Evolutionary conservation across 1,140 invertebrate species (phyloP).

Genomic region (Platyura marginata): DNA sequence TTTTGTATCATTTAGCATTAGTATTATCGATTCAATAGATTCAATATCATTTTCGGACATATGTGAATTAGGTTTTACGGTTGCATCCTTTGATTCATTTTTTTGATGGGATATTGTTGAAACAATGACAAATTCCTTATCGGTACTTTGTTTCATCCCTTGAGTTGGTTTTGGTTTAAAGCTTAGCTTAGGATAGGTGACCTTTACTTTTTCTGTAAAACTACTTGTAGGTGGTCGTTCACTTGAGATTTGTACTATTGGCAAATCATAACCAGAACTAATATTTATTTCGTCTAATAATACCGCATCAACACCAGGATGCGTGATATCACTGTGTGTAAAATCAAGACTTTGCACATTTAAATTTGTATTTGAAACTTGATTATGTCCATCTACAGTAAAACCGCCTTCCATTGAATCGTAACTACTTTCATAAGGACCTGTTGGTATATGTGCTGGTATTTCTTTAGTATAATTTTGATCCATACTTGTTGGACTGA

Average conservation of each 20-base stretch:
- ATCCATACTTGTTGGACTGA: not conserved
- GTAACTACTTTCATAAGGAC: not conserved
- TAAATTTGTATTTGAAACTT: not conserved
- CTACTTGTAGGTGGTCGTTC: not conserved
- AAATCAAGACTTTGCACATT: conserved; percentile 11
- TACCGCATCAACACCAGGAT: conserved; percentile 21
- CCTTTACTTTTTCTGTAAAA: not conserved
- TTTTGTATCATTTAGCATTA: conserved; percentile 41
- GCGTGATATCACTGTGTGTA: conserved; percentile 22
- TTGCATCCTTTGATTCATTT: conserved; percentile 7
- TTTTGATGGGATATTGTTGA: conserved; percentile 14
- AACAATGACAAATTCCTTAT: conserved; percentile 17
- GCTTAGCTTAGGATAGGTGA: conserved; percentile 14
- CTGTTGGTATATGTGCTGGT: conserved; percentile 1
- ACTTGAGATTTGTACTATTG: not conserved
- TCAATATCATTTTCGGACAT: conserved; percentile 28
- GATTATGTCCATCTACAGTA: not conserved
- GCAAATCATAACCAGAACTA: not conserved
- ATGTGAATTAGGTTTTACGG: conserved; percentile 21
- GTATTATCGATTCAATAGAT: conserved; percentile 39
- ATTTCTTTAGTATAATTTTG: not conserved
- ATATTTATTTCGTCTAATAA: conserved; percentile 10
- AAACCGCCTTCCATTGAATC: too few relatives aligned
- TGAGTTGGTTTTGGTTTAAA: conserved; percentile 27
- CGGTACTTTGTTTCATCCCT: not conserved